These are phyloP conservation scores for Scaptomyza reducta DNA, from an alignment of 2,888 invertebrate species.

Conservation along the genomic window DNA sequence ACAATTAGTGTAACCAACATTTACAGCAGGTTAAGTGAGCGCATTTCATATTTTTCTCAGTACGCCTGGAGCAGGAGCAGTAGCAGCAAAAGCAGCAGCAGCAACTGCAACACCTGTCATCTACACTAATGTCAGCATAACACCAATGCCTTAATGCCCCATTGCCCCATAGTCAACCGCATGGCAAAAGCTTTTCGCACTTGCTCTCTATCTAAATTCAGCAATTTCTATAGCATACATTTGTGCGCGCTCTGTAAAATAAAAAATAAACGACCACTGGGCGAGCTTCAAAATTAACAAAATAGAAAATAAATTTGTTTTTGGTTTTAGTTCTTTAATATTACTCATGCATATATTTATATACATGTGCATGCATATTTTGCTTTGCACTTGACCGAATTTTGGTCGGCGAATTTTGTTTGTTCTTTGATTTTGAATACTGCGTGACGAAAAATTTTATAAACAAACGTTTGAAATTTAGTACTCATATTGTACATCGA, in stretches of 20 bases:
- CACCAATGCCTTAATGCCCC: not conserved
- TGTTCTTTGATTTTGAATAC: constrained; percentile 42
- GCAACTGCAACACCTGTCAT: constrained; percentile 47
- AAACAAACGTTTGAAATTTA: not conserved
- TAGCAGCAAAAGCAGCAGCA: constrained; percentile 14
- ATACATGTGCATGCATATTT: constrained; percentile 10
- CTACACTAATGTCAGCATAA: constrained; percentile 28
- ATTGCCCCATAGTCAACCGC: constrained; percentile 3
- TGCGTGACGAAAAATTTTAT: not conserved
- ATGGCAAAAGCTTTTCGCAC: constrained; percentile 11
- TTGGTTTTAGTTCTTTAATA: constrained; percentile 22
- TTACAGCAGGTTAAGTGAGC: not conserved
- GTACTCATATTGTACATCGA: not conserved
- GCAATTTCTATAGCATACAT: constrained; percentile 54
- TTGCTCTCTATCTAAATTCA: not conserved
- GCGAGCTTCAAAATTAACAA: constrained; percentile 45
- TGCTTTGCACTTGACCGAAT: constrained; percentile 53
- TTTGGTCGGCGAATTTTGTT: constrained; percentile 25
- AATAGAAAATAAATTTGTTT: constrained; percentile 39
- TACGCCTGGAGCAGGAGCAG: constrained; percentile 16
- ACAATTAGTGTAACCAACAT: constrained; percentile 24
- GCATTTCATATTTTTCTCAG: constrained; percentile 19
- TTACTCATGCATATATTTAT: constrained; percentile 20
- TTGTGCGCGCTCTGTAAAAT: constrained; percentile 30
- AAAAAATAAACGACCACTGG: constrained; percentile 19